Evolutionary conservation across 2,888 invertebrate species (phyloP).

Genomic region (Petrophora chlorosata): DNA sequence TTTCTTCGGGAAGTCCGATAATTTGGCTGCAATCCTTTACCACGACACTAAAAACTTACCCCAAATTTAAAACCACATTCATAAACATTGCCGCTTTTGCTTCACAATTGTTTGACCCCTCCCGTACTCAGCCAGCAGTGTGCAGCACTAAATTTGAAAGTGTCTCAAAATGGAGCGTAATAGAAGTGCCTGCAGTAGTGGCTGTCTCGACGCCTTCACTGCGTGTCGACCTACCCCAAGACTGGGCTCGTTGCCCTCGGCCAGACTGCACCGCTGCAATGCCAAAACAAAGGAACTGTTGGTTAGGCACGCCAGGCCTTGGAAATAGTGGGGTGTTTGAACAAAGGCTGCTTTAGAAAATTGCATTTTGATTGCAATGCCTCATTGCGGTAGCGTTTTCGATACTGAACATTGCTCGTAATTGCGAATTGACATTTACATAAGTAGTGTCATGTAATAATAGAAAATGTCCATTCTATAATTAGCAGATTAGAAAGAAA

Average conservation of each 20-base stretch:
- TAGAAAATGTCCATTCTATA: no score
- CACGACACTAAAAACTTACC: constrained; percentile 12
- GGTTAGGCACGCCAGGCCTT: background rate
- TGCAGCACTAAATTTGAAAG: constrained; percentile 4
- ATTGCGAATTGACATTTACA: no score
- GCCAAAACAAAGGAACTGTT: constrained; percentile 46
- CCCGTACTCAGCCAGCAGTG: constrained; percentile 40
- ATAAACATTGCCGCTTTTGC: constrained; percentile 41
- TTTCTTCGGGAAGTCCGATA: constrained; percentile 69
- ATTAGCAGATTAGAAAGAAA: no score
- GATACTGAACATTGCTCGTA: no score
- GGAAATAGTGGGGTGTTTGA: background rate
- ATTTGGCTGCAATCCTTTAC: constrained; percentile 63
- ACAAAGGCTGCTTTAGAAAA: constrained; percentile 13
- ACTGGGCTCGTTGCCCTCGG: constrained; percentile 55
- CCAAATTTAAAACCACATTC: background rate
- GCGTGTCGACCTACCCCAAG: constrained; percentile 75
- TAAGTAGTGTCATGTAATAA: no score
- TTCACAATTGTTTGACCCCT: accelerated
- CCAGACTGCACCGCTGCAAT: constrained; percentile 51
- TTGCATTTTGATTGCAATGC: constrained; percentile 11
- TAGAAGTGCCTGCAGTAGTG: constrained; percentile 45
- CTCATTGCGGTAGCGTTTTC: no score
- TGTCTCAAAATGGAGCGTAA: constrained; percentile 35
- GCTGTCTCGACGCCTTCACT: constrained; percentile 57